Evolutionary conservation across 2,797 vertebrate species (phyloP).

Genomic region (Tadarida brasiliensis): DNA sequence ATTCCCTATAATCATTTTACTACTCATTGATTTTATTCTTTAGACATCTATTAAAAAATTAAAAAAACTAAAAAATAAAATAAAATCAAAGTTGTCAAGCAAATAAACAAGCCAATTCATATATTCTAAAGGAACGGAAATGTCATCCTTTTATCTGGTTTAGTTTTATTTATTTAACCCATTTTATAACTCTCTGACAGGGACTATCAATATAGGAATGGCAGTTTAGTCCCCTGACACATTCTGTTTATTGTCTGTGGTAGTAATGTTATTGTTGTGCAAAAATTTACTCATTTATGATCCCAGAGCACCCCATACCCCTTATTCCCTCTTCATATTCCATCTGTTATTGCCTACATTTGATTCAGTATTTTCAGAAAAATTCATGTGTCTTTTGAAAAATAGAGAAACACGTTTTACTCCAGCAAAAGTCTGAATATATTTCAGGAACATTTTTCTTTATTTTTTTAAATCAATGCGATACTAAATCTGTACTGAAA

Average conservation of each 20-base stretch:
- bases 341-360: background rate
- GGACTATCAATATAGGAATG: background rate
- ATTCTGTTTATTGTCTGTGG: conserved; percentile 39
- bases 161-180: conserved; percentile 42
- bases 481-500: conserved; percentile 5
- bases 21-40: conserved; percentile 31
- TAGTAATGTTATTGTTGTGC: background rate
- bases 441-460: background rate
- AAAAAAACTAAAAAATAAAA: background rate
- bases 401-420: conserved; percentile 5
- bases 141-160: background rate
- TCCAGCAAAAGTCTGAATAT: background rate
- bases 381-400: conserved; percentile 28
- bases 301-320: background rate
- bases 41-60: background rate
- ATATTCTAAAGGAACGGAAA: background rate
- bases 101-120: conserved; percentile 28
- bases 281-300: background rate
- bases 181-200: conserved; percentile 27
- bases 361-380: conserved; percentile 28
- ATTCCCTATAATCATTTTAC: background rate
- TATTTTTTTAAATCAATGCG: background rate
- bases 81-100: background rate
- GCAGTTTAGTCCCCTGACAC: conserved; percentile 16
- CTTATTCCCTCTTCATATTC: background rate